Evolutionary conservation across 2,113 vertebrate genomes (phyloP).

Genomic region (Choloepus hoffmanni): DNA sequence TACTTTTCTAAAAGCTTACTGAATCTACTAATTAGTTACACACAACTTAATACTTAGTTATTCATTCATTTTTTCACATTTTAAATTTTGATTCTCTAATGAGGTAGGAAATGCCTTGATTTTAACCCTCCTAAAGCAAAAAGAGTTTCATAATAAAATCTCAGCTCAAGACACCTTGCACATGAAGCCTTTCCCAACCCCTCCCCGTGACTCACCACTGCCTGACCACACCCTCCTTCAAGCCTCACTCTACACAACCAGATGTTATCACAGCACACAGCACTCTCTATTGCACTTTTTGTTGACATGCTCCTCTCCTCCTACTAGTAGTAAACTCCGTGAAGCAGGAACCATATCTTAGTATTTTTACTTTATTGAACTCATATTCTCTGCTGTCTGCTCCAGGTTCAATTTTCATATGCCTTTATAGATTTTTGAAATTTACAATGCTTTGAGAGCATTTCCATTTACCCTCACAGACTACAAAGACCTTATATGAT

Average conservation of each 20-base stretch:
- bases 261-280: neutral
- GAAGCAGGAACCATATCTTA: neutral
- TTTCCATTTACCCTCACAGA: constrained; percentile 17
- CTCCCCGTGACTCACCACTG: constrained; percentile 34
- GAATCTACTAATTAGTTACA: neutral
- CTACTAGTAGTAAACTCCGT: neutral
- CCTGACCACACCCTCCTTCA: neutral
- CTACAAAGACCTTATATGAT: constrained; percentile 11
- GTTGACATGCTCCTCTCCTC: neutral
- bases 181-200: neutral
- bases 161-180: neutral
- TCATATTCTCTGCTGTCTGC: neutral
- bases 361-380: neutral
- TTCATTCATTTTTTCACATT: neutral
- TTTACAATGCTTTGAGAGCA: neutral
- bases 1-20: neutral
- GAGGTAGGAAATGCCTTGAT: neutral
- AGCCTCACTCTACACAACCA: neutral
- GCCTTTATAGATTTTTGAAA: neutral
- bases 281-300: neutral
- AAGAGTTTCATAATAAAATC: neutral
- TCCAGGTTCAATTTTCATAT: neutral
- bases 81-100: neutral
- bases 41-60: neutral
- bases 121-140: neutral